Percentiles rank a stretch among this genome's conserved stretches.
Conservation (phyloP, 2,888 invertebrate species). For the Sminthurinus aureus region DNA sequence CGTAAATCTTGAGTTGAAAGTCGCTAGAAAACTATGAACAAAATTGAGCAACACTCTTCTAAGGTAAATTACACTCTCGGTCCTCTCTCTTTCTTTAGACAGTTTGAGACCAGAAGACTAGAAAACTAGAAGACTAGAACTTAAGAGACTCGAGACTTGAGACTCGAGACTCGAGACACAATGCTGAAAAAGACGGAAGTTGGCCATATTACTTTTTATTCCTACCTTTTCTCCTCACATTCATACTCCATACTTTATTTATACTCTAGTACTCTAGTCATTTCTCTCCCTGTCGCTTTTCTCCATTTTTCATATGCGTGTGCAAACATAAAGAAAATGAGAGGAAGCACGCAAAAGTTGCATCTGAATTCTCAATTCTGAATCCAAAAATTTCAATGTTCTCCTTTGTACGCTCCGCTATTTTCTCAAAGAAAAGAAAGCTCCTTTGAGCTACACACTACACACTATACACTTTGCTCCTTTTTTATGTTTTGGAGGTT, state of each 20-base stretch:
- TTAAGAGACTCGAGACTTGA: too few species aligned
- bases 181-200: constrained; percentile 5
- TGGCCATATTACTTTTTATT: neutral
- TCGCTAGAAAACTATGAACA: neutral
- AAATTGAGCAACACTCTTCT: constrained; percentile 5
- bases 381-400: constrained; percentile 4
- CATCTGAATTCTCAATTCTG: constrained; percentile 15
- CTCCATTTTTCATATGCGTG: neutral
- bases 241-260: neutral
- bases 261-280: neutral
- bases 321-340: neutral
- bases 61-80: neutral
- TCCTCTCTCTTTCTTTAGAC: too few species aligned
- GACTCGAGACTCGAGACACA: neutral
- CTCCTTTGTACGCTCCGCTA: neutral
- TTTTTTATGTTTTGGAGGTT: neutral
- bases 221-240: neutral
- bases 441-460: neutral
- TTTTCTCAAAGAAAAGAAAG: constrained; percentile 4
- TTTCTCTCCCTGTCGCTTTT: constrained; percentile 6
- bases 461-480: neutral
- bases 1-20: neutral
- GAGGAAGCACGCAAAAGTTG: constrained; percentile 17
- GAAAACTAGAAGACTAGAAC: too few species aligned
- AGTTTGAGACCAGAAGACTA: too few species aligned